phyloP scores from a whole-genome alignment of 2,888 invertebrate species.

The Ectemnius cavifrons region DNA sequence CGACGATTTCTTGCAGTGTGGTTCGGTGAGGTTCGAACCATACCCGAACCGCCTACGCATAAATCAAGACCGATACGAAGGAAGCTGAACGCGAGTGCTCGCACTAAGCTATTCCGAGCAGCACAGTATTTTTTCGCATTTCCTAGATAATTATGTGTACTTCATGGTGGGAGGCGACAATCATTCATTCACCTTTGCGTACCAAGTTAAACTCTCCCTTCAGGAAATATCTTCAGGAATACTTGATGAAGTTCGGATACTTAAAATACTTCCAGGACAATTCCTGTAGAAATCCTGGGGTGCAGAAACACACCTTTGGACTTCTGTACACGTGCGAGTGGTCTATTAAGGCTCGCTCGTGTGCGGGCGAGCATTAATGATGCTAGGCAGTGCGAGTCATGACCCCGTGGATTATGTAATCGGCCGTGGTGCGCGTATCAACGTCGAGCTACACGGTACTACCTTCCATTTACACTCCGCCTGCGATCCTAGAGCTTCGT shows the following conservation, averaged over 20 bases:
- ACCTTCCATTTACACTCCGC: constrained; percentile 35
- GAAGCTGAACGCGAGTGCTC: neutral
- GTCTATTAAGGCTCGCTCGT: constrained; percentile 17
- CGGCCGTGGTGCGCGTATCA: constrained; percentile 39
- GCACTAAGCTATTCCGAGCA: constrained; percentile 34
- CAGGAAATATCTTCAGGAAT: neutral
- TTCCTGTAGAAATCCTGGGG: too few relatives aligned
- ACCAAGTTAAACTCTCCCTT: neutral
- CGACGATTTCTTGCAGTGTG: constrained; percentile 53
- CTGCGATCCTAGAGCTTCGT: constrained; percentile 18
- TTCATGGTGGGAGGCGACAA: neutral
- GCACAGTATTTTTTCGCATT: neutral
- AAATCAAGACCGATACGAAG: constrained; percentile 48
- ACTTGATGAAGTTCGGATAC: too few relatives aligned
- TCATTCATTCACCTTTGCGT: neutral
- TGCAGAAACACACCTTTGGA: too few relatives aligned
- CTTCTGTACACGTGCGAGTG: constrained; percentile 6
- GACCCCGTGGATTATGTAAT: constrained; percentile 60
- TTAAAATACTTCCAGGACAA: too few relatives aligned
- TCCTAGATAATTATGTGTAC: neutral
- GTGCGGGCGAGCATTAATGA: constrained; percentile 42
- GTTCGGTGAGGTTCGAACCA: constrained; percentile 34
- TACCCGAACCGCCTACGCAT: constrained; percentile 48
- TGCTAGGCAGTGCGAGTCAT: constrained; percentile 53
- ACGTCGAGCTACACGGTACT: constrained; percentile 24